A percentile compares a stretch with the other conserved stretches of the same genome.
Evolutionary conservation across 2,113 vertebrate genomes (phyloP).

Genomic region (Epinephelus fuscoguttatus): DNA sequence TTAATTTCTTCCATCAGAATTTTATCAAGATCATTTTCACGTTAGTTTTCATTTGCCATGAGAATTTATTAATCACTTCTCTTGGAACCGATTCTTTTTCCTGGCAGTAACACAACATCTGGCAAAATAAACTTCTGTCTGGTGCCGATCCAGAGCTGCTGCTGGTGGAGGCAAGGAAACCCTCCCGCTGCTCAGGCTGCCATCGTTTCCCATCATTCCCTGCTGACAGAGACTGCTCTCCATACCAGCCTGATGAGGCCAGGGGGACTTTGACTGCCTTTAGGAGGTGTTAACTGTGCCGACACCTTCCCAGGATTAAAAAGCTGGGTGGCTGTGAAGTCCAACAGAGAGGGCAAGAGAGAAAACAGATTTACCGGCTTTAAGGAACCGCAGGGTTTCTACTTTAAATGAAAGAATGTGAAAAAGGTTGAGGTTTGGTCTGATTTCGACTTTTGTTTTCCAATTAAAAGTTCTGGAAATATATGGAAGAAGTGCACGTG

Average conservation of each 20-base stretch:
- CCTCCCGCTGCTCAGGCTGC: no score
- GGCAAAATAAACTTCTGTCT: no score
- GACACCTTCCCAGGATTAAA: background rate
- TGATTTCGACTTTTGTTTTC: background rate
- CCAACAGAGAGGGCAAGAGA: background rate
- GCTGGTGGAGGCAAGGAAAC: no score
- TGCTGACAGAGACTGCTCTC: background rate
- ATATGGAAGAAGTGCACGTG: background rate
- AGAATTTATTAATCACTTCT: no score
- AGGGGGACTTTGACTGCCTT: background rate
- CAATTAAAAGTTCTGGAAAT: background rate
- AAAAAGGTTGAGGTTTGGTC: background rate
- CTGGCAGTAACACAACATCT: no score
- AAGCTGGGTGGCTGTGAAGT: background rate
- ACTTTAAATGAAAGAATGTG: background rate
- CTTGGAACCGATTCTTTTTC: no score
- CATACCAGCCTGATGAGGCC: background rate
- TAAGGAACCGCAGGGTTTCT: background rate
- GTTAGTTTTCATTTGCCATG: no score
- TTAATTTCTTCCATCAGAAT: no score
- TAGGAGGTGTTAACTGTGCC: background rate
- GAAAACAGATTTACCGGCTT: constrained; percentile 35
- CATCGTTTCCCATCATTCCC: background rate
- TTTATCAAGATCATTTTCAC: no score
- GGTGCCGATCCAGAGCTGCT: no score